A percentile compares a stretch with the other conserved stretches of the same genome.
These are phyloP conservation scores for Pseudomugil tenellus DNA, from an alignment of 2,797 vertebrate genomes.

Conservation along the genomic window DNA sequence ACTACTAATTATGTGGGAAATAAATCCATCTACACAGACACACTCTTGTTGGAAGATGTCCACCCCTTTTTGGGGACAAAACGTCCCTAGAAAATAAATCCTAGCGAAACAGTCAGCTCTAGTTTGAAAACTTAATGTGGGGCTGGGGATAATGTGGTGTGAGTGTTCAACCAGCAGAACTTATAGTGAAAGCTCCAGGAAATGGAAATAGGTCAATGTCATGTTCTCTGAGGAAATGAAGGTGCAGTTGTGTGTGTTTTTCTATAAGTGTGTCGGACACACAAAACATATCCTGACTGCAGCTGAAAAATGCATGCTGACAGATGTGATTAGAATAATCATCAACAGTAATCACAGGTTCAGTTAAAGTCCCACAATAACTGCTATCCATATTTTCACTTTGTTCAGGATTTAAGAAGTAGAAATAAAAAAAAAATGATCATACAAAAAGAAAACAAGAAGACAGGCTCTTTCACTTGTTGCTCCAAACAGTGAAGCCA, in stretches of 20 bases:
- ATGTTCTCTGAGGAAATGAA: not conserved
- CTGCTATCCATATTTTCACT: no score
- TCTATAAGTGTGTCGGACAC: not conserved
- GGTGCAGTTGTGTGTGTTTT: not conserved
- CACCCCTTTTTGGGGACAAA: not conserved
- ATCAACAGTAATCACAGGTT: no score
- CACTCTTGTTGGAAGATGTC: not conserved
- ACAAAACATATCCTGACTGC: not conserved
- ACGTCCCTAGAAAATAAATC: not conserved
- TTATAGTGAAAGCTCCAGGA: no score
- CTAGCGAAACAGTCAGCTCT: not conserved
- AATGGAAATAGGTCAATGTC: not conserved
- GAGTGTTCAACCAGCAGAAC: no score
- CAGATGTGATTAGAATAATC: no score
- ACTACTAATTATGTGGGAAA: constrained; percentile 7
- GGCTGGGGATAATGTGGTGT: not conserved
- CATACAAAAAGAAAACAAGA: no score
- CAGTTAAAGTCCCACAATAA: not conserved
- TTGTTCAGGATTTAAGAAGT: no score
- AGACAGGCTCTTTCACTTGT: not conserved
- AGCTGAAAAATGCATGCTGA: not conserved
- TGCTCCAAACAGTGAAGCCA: no score
- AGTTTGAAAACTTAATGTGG: not conserved
- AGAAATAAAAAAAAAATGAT: no score
- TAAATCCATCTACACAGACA: not conserved